Evolutionary conservation across 2,888 invertebrate genomes (phyloP).

Genomic region (Tetropium fuscum): DNA sequence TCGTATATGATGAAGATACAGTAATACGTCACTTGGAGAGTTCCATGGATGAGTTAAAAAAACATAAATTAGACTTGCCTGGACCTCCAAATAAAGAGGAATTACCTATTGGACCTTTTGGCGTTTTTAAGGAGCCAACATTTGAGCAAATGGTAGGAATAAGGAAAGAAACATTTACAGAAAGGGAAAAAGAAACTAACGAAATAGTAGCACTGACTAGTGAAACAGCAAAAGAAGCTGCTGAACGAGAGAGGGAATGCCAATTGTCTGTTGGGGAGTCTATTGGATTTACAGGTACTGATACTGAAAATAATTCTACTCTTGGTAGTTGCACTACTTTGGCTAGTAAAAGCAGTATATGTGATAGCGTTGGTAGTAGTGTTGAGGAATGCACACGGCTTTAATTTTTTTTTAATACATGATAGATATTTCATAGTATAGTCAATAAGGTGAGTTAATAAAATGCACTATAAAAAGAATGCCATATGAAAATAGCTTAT

Average conservation of each 20-base stretch:
- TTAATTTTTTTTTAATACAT: slow-evolving; percentile 43
- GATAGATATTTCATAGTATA: not conserved
- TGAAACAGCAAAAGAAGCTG: slow-evolving; percentile 69
- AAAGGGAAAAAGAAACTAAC: slow-evolving; percentile 82
- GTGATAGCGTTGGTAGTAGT: slow-evolving; percentile 58
- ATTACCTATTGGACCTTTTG: slow-evolving; percentile 86
- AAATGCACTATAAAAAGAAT: no score
- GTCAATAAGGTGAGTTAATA: no score
- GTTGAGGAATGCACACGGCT: slow-evolving; percentile 63
- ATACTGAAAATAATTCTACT: slow-evolving; percentile 65
- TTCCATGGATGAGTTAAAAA: slow-evolving; percentile 88
- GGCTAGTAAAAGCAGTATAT: slow-evolving; percentile 57
- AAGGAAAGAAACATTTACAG: slow-evolving; percentile 82
- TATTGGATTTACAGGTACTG: slow-evolving; percentile 67
- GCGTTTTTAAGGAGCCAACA: slow-evolving; percentile 84
- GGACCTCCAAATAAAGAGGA: slow-evolving; percentile 83
- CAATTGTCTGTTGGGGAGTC: slow-evolving; percentile 72
- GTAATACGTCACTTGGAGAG: slow-evolving; percentile 88
- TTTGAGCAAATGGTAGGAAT: slow-evolving; percentile 86
- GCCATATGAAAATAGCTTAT: no score
- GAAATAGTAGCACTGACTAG: slow-evolving; percentile 78
- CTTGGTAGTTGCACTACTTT: slow-evolving; percentile 59
- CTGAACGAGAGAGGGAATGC: slow-evolving; percentile 64
- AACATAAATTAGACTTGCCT: slow-evolving; percentile 86
- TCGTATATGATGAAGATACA: slow-evolving; percentile 92